Conservation (phyloP, 2,797 vertebrate genomes). For the Selene dorsalis region DNA sequence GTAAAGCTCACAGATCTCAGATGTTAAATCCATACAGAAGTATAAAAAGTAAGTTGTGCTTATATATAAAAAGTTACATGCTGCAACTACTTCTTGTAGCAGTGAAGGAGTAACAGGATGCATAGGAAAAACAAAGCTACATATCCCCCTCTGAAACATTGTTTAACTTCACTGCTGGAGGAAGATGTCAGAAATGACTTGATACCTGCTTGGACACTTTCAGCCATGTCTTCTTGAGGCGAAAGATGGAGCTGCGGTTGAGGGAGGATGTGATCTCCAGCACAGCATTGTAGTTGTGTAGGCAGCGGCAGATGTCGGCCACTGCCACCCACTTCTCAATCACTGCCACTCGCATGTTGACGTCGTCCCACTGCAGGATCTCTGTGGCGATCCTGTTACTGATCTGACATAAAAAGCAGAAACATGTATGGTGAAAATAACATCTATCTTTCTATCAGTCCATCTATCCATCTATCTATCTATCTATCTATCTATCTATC, state of each 20-base stretch:
- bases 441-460: conserved; percentile 5
- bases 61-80: background rate
- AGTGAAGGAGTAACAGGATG: too few species aligned
- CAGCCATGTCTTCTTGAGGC: conserved; percentile 98
- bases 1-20: background rate
- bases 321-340: conserved; percentile 99
- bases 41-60: background rate
- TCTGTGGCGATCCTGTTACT: conserved; percentile 96
- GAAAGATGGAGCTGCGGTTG: conserved; percentile 96
- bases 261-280: conserved; percentile 97
- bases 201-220: conserved; percentile 97
- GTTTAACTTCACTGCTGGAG: background rate
- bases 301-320: conserved; percentile 96
- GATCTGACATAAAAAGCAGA: conserved; percentile 81
- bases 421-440: background rate
- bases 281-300: conserved; percentile 98
- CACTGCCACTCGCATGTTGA: conserved; percentile 85
- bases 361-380: conserved; percentile 92
- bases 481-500: background rate
- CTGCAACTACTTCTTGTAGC: background rate
- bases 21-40: background rate
- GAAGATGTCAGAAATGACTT: background rate
- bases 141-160: background rate
- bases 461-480: conserved; percentile 1
- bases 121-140: background rate